Percentiles rank a stretch among this genome's conserved stretches.
Conservation (phyloP, 2,888 invertebrate species). For the Drosophila paranaensis region DNA sequence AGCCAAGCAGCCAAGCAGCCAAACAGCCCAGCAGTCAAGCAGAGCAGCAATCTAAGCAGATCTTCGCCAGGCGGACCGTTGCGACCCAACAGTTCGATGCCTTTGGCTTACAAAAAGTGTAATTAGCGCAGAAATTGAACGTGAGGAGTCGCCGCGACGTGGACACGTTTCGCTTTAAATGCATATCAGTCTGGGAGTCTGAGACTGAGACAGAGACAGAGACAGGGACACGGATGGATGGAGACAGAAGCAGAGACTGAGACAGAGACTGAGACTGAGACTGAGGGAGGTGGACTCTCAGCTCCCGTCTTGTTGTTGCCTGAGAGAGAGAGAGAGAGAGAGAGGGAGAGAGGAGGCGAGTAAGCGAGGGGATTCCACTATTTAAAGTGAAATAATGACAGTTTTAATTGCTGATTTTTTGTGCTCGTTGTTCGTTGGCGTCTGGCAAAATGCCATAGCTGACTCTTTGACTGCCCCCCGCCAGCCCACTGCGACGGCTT, state of each 20-base stretch:
- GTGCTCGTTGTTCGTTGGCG: conserved; percentile 68
- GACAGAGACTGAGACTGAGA: background rate
- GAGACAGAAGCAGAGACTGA: background rate
- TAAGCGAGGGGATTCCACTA: conserved; percentile 40
- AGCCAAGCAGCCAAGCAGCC: background rate
- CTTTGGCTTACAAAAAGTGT: conserved; percentile 81
- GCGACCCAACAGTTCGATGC: conserved; percentile 42
- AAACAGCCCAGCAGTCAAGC: conserved; percentile 19
- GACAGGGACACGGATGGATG: too few species aligned
- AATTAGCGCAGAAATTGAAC: conserved; percentile 82
- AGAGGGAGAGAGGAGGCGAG: background rate
- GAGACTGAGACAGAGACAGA: conserved; percentile 13
- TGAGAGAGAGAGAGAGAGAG: background rate
- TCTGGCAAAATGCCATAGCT: conserved; percentile 62
- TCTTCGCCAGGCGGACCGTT: conserved; percentile 43
- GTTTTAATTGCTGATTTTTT: conserved; percentile 74
- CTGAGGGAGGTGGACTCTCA: background rate
- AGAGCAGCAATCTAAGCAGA: conserved; percentile 67
- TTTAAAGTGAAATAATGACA: conserved; percentile 78
- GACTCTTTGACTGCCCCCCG: conserved; percentile 34
- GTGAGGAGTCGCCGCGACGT: conserved; percentile 62
- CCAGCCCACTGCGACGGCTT: background rate
- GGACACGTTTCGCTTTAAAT: conserved; percentile 80
- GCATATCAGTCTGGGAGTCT: conserved; percentile 70
- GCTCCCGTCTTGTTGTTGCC: conserved; percentile 26